Percentiles rank a stretch among this genome's conserved stretches.
Conservation (phyloP, 2,888 invertebrate genomes). For the Eugnorisma glareosa region DNA sequence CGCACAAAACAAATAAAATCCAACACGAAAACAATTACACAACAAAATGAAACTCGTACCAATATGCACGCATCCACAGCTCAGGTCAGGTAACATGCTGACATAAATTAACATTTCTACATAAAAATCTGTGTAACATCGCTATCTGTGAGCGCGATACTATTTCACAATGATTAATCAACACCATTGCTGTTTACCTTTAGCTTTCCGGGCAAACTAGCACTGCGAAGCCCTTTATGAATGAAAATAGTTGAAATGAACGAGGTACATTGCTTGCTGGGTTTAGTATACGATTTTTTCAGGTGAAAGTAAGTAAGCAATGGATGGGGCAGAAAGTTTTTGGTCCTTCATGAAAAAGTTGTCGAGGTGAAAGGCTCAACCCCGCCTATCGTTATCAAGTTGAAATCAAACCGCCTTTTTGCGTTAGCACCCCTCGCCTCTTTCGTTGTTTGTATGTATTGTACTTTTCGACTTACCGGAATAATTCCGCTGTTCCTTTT, state of each 20-base stretch:
- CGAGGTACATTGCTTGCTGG: constrained; percentile 35
- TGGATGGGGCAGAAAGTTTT: constrained; percentile 28
- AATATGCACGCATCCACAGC: constrained; percentile 21
- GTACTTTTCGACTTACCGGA: constrained; percentile 69
- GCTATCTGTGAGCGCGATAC: constrained; percentile 72
- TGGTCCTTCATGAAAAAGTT: neutral
- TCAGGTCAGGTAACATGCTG: constrained; percentile 45
- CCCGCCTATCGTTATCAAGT: constrained; percentile 83
- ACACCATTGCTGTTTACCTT: constrained; percentile 82
- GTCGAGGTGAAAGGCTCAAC: constrained; percentile 53
- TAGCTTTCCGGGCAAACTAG: constrained; percentile 73
- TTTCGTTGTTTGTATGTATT: constrained; percentile 68
- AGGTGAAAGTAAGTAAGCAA: neutral
- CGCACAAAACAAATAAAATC: constrained; percentile 6
- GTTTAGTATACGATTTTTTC: neutral
- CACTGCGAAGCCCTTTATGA: constrained; percentile 39
- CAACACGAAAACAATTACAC: constrained; percentile 44
- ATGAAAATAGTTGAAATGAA: neutral
- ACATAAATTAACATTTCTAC: constrained; percentile 76
- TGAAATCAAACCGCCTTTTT: constrained; percentile 84
- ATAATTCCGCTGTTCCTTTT: constrained; percentile 66
- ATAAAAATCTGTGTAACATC: constrained; percentile 73
- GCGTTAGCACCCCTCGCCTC: constrained; percentile 78
- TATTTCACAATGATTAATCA: constrained; percentile 85
- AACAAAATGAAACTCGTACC: constrained; percentile 21